A percentile compares a stretch with the other conserved stretches of the same genome.
These are phyloP conservation scores for Cotesia typhae DNA, from an alignment of 1,140 invertebrate genomes.

Conservation along the genomic window DNA sequence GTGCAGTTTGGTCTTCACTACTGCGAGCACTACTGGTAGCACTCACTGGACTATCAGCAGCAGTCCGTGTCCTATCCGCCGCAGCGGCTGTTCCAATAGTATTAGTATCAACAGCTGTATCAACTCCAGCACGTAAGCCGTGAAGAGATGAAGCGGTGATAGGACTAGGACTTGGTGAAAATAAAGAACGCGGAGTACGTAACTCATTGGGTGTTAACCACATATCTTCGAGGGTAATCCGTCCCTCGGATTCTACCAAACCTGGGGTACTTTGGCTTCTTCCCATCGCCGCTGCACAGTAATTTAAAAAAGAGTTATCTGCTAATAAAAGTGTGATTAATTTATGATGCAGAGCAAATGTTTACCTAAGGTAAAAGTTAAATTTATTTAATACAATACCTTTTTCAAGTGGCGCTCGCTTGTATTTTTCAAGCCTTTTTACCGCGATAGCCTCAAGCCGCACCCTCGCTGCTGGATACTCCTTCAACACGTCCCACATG, in stretches of 20 bases:
- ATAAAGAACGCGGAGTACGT: conserved; percentile 59
- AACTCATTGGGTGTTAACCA: conserved; percentile 73
- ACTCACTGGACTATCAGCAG: conserved; percentile 61
- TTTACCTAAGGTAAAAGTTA: not conserved
- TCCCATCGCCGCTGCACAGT: conserved; percentile 84
- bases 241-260: conserved; percentile 89
- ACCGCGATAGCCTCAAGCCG: conserved; percentile 97
- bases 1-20: conserved; percentile 59
- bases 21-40: conserved; percentile 63
- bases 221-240: conserved; percentile 90
- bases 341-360: not conserved
- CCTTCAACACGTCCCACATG: conserved; percentile 99
- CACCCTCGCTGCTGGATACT: conserved; percentile 95
- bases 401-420: conserved; percentile 90
- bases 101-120: conserved; percentile 54
- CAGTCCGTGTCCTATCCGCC: conserved; percentile 42
- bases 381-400: conserved; percentile 65
- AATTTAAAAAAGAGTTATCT: not conserved
- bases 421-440: conserved; percentile 95
- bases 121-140: conserved; percentile 55
- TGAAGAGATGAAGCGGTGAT: conserved; percentile 58
- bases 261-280: conserved; percentile 95
- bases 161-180: conserved; percentile 65
- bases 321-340: not conserved
- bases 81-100: conserved; percentile 31